Evolutionary conservation across 2,113 vertebrate genomes (phyloP), one percentile per base, ranked within the genome.

Genomic region (Petrocephalus zakoni): DNA sequence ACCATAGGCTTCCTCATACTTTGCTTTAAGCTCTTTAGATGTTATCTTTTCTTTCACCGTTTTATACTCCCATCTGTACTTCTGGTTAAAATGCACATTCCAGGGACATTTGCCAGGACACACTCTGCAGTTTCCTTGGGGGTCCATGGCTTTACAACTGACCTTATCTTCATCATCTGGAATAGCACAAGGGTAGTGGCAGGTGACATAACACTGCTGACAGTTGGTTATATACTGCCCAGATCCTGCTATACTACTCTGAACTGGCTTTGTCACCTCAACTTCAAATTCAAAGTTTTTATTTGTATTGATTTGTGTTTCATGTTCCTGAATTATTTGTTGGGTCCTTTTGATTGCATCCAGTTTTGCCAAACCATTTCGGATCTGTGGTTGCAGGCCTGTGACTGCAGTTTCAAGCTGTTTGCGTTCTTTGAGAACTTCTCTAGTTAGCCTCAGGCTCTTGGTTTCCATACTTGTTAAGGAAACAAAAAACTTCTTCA

Each of bases 101-200:
- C 91, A 92, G 5, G 6, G 0, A 81, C 94, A 95, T 37, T 90
- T 90, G 0, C 87, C 29, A 9, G 91, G 90, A 0, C 95, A 94
- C 0, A 19, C 0, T 0, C 0, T 86, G 51, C 94, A 95, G 0
- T 8, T 0, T 25, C 92, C 92, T 10, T 87, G 0, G 0, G 0
- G 0, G 0, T 64, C 85, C 15, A 94, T 94, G 21, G 90, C 93
- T 0, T 0, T 0, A 68, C 93, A 94, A 0, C 0, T 0, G 0
- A 0, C 0, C 89, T 92, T 93, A 0, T 37, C 42, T 0, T 0
- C 0, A 22, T 92, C 89, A 29, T 88, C 51, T 8, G 87, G 0
- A 7, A 1, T 5, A 0, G 0, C 0, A 85, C 93, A 92, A 21
- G 5, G 10, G 0, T 4, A 0, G 84, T 93, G 93, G 53, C 93